Percentiles rank a stretch among this genome's conserved stretches.
phyloP scores from a whole-genome alignment of 1,140 invertebrate genomes.

The Anastatus disparis region DNA sequence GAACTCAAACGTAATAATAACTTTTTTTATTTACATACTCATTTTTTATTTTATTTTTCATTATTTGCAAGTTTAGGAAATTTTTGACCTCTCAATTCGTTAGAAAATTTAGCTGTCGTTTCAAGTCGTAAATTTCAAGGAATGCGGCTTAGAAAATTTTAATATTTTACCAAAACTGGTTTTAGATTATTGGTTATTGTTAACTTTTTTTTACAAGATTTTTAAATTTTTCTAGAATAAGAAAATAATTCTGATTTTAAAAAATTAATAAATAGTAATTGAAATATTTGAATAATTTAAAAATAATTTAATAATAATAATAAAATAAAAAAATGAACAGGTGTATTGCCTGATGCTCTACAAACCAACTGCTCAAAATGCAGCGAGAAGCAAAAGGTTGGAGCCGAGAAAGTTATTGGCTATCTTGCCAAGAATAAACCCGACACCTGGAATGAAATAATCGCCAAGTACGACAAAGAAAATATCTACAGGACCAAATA shows the following conservation, averaged over 20 bases:
- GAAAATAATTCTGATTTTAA: not conserved
- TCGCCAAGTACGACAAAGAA: slow-evolving; percentile 72
- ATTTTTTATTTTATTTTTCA: too few relatives aligned
- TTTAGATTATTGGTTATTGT: not conserved
- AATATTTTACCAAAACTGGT: too few relatives aligned
- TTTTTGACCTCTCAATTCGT: too few relatives aligned
- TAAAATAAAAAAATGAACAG: too few relatives aligned
- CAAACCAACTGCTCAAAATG: slow-evolving; percentile 74
- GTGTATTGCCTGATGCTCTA: slow-evolving; percentile 71
- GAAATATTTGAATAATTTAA: slow-evolving; percentile 8
- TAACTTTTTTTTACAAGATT: not conserved
- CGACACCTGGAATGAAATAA: slow-evolving; percentile 69
- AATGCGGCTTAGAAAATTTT: too few relatives aligned
- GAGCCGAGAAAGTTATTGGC: slow-evolving; percentile 68
- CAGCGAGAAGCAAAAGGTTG: slow-evolving; percentile 69
- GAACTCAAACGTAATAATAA: slow-evolving; percentile 79
- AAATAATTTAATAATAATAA: not conserved
- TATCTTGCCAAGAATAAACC: slow-evolving; percentile 69
- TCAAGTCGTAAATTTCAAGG: too few relatives aligned
- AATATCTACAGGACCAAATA: slow-evolving; percentile 70
- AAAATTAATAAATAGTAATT: too few relatives aligned
- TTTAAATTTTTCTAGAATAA: not conserved
- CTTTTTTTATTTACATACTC: too few relatives aligned
- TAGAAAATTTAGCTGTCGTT: too few relatives aligned
- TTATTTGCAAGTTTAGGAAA: too few relatives aligned